Conservation (phyloP, 2,888 invertebrate genomes). For the Oligia strigilis region DNA sequence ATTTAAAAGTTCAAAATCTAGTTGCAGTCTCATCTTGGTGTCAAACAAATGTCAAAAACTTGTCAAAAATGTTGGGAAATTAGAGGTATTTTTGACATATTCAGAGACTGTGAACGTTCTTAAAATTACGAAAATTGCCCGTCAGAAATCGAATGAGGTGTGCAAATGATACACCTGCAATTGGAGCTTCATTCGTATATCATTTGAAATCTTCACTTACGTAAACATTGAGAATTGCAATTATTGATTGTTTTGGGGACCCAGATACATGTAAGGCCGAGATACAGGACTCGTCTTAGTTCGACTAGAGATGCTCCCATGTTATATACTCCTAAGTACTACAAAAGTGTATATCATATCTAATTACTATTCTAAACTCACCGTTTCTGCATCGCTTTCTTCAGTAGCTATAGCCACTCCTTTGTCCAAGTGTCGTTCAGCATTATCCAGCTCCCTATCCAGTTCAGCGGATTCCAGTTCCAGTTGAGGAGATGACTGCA, state of each 20-base stretch:
- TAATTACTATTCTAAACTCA: slow-evolving; percentile 69
- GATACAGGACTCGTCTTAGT: not conserved
- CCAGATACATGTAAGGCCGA: not conserved
- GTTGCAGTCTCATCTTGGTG: too few species aligned
- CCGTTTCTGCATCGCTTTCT: slow-evolving; percentile 87
- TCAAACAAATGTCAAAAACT: too few species aligned
- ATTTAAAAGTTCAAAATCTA: too few species aligned
- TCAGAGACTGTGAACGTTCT: too few species aligned
- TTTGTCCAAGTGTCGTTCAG: slow-evolving; percentile 81
- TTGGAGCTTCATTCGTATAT: not conserved
- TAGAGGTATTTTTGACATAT: too few species aligned
- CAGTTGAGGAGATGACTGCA: slow-evolving; percentile 82
- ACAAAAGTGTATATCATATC: not conserved
- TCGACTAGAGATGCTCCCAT: not conserved
- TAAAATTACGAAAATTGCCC: too few species aligned
- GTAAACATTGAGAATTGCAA: not conserved
- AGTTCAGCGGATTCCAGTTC: slow-evolving; percentile 82
- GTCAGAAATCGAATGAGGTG: too few species aligned
- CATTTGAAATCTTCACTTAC: not conserved
- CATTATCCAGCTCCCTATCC: slow-evolving; percentile 81
- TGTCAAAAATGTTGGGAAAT: too few species aligned
- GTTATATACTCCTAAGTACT: not conserved
- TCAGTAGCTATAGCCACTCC: slow-evolving; percentile 85
- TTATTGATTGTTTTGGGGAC: not conserved
- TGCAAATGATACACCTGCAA: not conserved